Evolutionary conservation across 2,888 invertebrate genomes (phyloP).

Genomic region (Dione juno): DNA sequence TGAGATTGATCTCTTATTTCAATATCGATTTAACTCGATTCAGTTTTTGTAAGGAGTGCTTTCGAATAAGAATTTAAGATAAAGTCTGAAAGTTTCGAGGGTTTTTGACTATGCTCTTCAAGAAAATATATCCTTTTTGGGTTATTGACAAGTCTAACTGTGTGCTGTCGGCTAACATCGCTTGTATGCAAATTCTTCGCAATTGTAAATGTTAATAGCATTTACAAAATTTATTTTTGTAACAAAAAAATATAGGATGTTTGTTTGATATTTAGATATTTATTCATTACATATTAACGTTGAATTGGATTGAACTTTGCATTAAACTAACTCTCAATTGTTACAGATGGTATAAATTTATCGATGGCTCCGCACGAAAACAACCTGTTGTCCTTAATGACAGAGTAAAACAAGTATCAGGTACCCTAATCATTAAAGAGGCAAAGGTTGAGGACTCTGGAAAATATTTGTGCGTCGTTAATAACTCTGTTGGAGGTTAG

Average conservation of each 20-base stretch:
- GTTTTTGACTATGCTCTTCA: conserved; percentile 33
- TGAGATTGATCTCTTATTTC: conserved; percentile 36
- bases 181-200: conserved; percentile 29
- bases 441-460: conserved; percentile 96
- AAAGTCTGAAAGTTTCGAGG: conserved; percentile 15
- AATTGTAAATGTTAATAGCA: not conserved
- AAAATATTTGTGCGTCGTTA: conserved; percentile 96
- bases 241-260: not conserved
- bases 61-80: conserved; percentile 4
- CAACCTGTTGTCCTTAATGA: conserved; percentile 95
- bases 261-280: not conserved
- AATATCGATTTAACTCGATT: conserved; percentile 38
- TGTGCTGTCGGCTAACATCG: conserved; percentile 33
- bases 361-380: conserved; percentile 92
- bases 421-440: conserved; percentile 95
- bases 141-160: conserved; percentile 28
- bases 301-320: not conserved
- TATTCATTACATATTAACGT: conserved; percentile 2
- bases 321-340: conserved; percentile 76
- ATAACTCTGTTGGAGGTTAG: conserved; percentile 94
- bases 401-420: conserved; percentile 95
- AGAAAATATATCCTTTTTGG: conserved; percentile 23
- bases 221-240: conserved; percentile 1
- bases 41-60: conserved; percentile 37
- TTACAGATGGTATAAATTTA: conserved; percentile 97